Evolutionary conservation across 2,113 vertebrate species (phyloP), one percentile per base, ranked within the genome.

Genomic region (Prochilodus magdalenae): DNA sequence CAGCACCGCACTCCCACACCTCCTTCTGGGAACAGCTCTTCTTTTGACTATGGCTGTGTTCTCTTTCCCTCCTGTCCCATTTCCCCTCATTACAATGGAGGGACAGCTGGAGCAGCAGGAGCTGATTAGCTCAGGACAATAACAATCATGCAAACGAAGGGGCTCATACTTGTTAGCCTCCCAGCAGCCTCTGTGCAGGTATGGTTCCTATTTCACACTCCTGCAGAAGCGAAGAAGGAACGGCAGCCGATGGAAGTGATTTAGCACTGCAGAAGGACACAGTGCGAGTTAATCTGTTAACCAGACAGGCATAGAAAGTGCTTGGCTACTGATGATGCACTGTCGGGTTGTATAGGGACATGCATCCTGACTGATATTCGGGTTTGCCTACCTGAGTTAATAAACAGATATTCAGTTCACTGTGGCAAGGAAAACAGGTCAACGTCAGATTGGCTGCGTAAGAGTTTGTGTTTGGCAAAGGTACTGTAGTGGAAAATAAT

Each of bases 111-210:
- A 77, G 29, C 83, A 81, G 55, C 89, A 89, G 91, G 91, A 91
- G 90, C 86, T 83, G 86, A 91, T 94, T 93, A 92, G 84, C 73
- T 86, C 66, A 72, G 77, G 88, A 90, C 87, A 91, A 87, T 91
- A 91, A 87, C 85, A 87, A 89, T 92, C 90, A 92, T 89, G 85
- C 88, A 87, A 90, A 90, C 87, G 73, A 83, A 89, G 88, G 90
- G 87, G 86, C 91, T 89, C 89, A 78, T 83, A 84, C 77, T 85
- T 79, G 72, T 92, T 92, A 90, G 85, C 59, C 80, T 92, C 89
- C 87, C 84, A 80, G 82, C 30, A 22, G 66, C 63, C 27, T 66
- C 69, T 24, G 81, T 30, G 84, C 77, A 84, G 60, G 86, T 82
- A 77, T 86, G 85, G 86, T 87, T 91, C 83, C 87, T 76, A 87